Conservation (phyloP, 2,113 vertebrate genomes). For the Poicephalus meyeri region DNA sequence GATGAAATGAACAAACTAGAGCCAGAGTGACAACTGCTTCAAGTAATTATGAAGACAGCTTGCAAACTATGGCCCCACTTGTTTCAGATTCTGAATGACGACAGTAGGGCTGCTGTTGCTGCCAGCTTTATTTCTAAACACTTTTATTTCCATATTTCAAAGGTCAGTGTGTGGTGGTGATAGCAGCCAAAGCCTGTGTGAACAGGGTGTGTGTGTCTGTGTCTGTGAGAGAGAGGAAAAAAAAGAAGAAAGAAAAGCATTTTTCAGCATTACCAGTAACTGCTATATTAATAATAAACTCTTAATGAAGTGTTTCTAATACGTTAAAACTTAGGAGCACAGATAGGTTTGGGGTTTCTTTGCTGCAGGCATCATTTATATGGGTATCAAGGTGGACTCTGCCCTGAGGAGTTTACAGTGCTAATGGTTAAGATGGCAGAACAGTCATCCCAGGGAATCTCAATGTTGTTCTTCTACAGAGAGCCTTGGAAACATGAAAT, state of each 20-base stretch:
- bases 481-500: background rate
- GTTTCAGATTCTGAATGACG: conserved; percentile 73
- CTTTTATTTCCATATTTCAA: conserved; percentile 81
- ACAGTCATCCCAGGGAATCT: background rate
- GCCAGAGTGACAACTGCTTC: conserved; percentile 77
- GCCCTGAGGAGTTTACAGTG: background rate
- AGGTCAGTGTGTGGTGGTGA: conserved; percentile 72
- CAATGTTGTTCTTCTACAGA: background rate
- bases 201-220: background rate
- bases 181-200: conserved; percentile 59
- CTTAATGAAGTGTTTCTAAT: background rate
- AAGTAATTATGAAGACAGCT: conserved; percentile 78
- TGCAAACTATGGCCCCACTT: conserved; percentile 75
- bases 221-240: background rate
- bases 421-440: background rate
- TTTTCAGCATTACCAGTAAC: background rate
- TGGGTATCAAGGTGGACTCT: background rate
- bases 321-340: background rate
- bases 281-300: background rate
- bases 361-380: background rate
- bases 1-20: conserved; percentile 73
- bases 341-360: background rate
- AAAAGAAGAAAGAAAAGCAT: background rate
- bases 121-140: conserved; percentile 78
- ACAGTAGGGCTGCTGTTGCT: conserved; percentile 70